Base-by-base conservation (phyloP, 2,113 vertebrate genomes). In the Chinchilla lanigera region DNA sequence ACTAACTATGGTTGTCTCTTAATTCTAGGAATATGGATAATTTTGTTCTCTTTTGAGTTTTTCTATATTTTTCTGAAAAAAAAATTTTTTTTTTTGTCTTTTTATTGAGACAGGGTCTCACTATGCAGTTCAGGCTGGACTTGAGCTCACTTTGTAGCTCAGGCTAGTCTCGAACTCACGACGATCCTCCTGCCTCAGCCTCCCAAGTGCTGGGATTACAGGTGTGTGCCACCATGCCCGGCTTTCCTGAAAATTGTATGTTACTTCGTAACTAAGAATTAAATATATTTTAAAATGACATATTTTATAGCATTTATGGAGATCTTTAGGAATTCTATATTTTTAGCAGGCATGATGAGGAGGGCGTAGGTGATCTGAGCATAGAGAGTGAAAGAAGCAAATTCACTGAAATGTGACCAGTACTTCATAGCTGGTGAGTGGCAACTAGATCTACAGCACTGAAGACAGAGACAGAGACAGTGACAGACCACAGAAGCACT, bases 261-360 rank as follows among this genome's bases (percentile, higher is more conserved):
- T 69, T 54, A 87, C 81, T 94, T 93, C 35, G 67, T 52, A 87
- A 83, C 47, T 3, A 81, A 35, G 67, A 90, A 73, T 77, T 52
- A 52, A 14, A 33, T 38, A 80, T 84, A 93, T 44, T 81, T 91
- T 89, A 35, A 86, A 61, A 56, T 93, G 85, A 92, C 60, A 82
- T 30, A 75, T 17, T 65, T 30, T 56, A 24, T 24, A 78, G 50
- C 77, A 1, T 22, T 82, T 93, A 35, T 30, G 26, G 56, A 75
- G 5, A 41, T 33, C 19, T 93, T 82, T 82, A 47, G 81, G 92
- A 94, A 82, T 88, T 67, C 38, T 77, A 7, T 60, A 28, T 65
- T 78, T 61, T 90, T 96, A 75, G 22, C 4, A 65, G 61, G 61
- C 19, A n/a, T 78, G 82, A 65, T 2, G 52, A 50, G 4, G 44